Conservation (phyloP, 92 coral and sea anemone species). For the Phymanthus crucifer region DNA sequence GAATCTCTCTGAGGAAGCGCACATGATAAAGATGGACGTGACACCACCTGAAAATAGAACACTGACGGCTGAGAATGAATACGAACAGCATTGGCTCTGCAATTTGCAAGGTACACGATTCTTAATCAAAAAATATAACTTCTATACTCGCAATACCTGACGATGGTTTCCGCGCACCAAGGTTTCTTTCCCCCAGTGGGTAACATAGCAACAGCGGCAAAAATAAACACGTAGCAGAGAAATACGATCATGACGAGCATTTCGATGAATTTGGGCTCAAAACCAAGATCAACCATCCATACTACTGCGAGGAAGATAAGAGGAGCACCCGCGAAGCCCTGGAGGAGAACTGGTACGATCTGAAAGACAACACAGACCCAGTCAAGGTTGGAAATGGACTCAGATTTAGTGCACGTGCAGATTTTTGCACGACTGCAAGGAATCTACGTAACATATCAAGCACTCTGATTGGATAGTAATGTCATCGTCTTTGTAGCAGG, state of each 20-base stretch:
- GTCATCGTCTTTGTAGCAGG: background rate
- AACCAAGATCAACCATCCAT: slow-evolving; percentile 42
- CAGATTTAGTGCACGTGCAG: too few species aligned
- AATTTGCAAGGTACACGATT: too few species aligned
- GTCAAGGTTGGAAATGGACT: background rate
- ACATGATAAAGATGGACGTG: slow-evolving; percentile 82
- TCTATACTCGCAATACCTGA: too few species aligned
- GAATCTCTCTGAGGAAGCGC: slow-evolving; percentile 69
- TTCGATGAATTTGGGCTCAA: slow-evolving; percentile 29
- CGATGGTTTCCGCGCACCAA: slow-evolving; percentile 47
- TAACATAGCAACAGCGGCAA: slow-evolving; percentile 58
- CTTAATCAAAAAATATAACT: too few species aligned
- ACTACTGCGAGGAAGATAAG: slow-evolving; percentile 67
- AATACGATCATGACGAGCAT: slow-evolving; percentile 57
- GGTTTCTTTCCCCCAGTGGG: slow-evolving; percentile 58
- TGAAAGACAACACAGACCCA: background rate
- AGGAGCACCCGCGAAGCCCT: slow-evolving; percentile 75
- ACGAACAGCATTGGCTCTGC: too few species aligned
- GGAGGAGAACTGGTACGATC: slow-evolving; percentile 65
- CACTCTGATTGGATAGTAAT: background rate
- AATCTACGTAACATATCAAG: background rate
- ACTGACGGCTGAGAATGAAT: background rate
- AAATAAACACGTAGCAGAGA: slow-evolving; percentile 45
- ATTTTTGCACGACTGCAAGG: too few species aligned
- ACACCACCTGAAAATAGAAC: slow-evolving; percentile 60